These are phyloP conservation scores for Dryas iulia DNA, from an alignment of 1,140 invertebrate genomes.

Conservation along the genomic window DNA sequence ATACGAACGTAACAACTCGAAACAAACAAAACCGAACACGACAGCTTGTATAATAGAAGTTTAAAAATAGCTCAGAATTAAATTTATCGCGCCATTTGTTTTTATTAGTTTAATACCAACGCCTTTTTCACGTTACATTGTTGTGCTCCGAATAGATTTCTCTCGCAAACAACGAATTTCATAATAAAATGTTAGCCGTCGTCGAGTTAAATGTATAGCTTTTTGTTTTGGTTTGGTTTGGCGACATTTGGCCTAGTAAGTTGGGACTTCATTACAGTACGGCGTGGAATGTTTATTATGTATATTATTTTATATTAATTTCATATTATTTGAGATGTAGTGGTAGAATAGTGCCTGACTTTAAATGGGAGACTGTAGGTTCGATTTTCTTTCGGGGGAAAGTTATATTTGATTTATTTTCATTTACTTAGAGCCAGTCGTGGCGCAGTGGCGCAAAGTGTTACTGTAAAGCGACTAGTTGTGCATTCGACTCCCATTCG, in stretches of 20 bases:
- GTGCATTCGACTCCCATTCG: too few species aligned
- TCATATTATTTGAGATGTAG: too few species aligned
- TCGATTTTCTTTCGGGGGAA: too few species aligned
- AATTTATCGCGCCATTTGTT: conserved; percentile 41
- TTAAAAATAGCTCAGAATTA: conserved; percentile 42
- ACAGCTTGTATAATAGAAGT: conserved; percentile 23
- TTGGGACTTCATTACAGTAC: neutral
- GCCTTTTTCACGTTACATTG: conserved; percentile 19
- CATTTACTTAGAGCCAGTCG: too few species aligned
- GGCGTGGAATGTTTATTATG: neutral
- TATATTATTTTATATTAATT: neutral
- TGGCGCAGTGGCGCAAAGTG: too few species aligned
- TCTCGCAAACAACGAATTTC: neutral
- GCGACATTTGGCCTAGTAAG: neutral
- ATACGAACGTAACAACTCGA: too few species aligned
- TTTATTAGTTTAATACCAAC: conserved; percentile 32
- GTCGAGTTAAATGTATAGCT: conserved; percentile 2
- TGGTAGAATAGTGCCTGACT: too few species aligned
- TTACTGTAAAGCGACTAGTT: too few species aligned
- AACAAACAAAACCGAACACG: neutral
- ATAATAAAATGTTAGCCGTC: neutral
- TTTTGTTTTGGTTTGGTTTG: neutral
- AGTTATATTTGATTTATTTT: too few species aligned
- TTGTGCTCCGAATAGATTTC: conserved; percentile 6
- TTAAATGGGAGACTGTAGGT: too few species aligned